Evolutionary conservation across 35 echinoderm and acorn worm species (phyloP).

Genomic region (Ptychodera flava): DNA sequence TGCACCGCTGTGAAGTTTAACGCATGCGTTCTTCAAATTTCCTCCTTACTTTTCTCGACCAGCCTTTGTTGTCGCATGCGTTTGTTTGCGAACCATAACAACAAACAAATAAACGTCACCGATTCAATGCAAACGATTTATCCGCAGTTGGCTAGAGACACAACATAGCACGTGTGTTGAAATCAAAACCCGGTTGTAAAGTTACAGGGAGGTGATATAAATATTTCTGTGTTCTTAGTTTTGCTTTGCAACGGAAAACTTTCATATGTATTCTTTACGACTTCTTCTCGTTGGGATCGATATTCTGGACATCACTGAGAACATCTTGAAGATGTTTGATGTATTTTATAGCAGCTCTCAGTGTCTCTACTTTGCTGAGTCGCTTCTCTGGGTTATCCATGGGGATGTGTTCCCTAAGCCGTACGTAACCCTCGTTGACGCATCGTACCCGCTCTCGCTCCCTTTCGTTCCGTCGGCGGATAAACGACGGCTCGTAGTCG

Average conservation of each 20-base stretch:
- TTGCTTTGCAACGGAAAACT: not conserved
- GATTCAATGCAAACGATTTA: not conserved
- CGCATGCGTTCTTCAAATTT: too few species aligned
- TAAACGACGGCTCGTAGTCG: constrained; percentile 92
- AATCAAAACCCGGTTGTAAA: not conserved
- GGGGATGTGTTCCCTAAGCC: constrained; percentile 78
- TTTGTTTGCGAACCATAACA: too few species aligned
- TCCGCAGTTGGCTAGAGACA: not conserved
- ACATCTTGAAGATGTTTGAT: constrained; percentile 91
- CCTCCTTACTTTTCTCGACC: too few species aligned
- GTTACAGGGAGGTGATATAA: too few species aligned
- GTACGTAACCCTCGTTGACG: constrained; percentile 89
- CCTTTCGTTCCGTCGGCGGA: constrained; percentile 81
- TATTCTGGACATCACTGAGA: constrained; percentile 5
- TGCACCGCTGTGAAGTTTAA: too few species aligned
- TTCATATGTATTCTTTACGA: not conserved
- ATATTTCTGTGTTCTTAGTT: too few species aligned
- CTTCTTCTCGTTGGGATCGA: not conserved
- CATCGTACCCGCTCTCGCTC: constrained; percentile 83
- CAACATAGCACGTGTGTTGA: not conserved
- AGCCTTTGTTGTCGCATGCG: too few species aligned
- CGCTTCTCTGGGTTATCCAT: constrained; percentile 87
- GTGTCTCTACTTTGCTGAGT: constrained; percentile 89
- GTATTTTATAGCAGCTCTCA: constrained; percentile 81
- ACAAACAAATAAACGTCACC: not conserved